Base-by-base conservation (phyloP, 53 echinoderm and acorn worm genomes). In the Holothuria scabra region DNA sequence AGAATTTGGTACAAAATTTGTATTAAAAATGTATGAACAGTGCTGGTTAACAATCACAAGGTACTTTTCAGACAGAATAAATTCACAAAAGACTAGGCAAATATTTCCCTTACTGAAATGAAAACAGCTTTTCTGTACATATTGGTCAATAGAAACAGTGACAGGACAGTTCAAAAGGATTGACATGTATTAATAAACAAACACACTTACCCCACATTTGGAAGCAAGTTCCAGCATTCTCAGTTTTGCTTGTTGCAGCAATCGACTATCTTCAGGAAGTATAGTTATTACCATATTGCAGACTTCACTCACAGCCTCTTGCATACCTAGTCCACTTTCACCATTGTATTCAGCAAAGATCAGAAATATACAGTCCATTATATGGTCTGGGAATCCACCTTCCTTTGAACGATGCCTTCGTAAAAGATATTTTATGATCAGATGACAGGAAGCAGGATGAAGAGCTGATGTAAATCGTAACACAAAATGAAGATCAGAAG, bases 281-380 rank as follows among this genome's bases (percentile, higher is more conserved):
- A 71, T 71, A 22, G 71, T 71, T 20, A 71, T 26, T 21, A 23
- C 21, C 21, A 44, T 10, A n/a, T 71, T 5, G 34, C 71, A 71
- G 46, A 71, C 71, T 24, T 71, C n/a, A 41, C 9, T 5, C 44
- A 71, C 71, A 41, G 71, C 7, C 1, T 71, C 22, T 48, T 10
- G 14, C 44, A 71, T 71, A 23, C 2, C 46, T 2, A 2, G 4
- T 2, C 24, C 21, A 2, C n/a, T 21, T 10, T 41, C 21, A 5
- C 44, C 8, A 5, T 71, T 7, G 25, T 21, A 18, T 41, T 71
- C 71, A 71, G n/a, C n/a, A 71, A 71, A 71, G 44, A 46, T 46
- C 41, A 71, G 71, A 25, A 71, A 71, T 44, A 71, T 71, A 71
- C 71, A 71, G 71, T 71, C 25, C 38, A 71, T 23, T 21, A 70